Base-by-base conservation (phyloP, 2,797 vertebrate genomes). In the Semaprochilodus insignis region DNA sequence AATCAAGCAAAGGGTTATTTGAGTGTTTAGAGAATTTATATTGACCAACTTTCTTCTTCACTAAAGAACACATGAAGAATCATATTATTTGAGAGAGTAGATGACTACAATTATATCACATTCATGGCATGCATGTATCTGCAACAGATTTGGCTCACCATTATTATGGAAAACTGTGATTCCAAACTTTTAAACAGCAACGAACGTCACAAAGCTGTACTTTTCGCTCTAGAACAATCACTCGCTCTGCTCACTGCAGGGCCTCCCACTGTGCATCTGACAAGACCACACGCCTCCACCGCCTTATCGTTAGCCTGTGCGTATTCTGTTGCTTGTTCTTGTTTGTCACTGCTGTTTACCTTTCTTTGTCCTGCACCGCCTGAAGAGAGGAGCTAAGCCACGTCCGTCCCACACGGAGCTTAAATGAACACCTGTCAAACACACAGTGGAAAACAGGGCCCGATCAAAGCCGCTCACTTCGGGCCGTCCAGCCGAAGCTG, bases 361-460 rank as follows among this genome's bases (percentile, higher is more conserved):
- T 74, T 60, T 66, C 78, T 55, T 72, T 54, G 74, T 80, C 62
- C 78, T 70, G 69, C 23, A 48, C 69, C 14, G 17, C 69, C 70
- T 73, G 69, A 74, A 78, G 60, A 78, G 77, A 57, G 67, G 59
- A 21, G 71, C n/a, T 74, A 79, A 54, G 25, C 27, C 66, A 11
- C 7, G 25, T 34, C n/a, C 25, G 19, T 34, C 72, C 59, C 40
- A 82, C 36, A 62, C 36, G 8, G 51, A 67, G 71, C 10, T 27
- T 27, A 44, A 57, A 66, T 27, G 60, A 23, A 36, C 51, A 57
- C 71, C 72, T 25, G 71, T 74, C 55, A 69, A 44, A n/a, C 66
- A 40, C 21, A 10, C 10, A 5, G 60, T 1, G 3, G 52, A 65
- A 75, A 74, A 81, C 70, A 27, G 54, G 7, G 36, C 62, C 51